Base-by-base conservation (phyloP, 2,113 vertebrate genomes). In the Antennarius striatus region DNA sequence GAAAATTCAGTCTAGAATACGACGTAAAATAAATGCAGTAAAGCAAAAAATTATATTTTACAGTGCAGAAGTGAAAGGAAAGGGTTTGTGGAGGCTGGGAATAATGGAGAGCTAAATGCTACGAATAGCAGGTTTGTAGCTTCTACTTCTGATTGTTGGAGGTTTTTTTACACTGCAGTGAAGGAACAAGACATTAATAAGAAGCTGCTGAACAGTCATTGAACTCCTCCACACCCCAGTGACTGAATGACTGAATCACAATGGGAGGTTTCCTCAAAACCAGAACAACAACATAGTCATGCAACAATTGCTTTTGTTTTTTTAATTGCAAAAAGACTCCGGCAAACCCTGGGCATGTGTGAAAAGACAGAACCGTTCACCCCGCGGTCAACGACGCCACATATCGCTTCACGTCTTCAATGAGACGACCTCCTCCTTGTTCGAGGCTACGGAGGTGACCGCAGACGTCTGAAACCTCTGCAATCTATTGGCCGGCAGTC, bases 151-250 rank as follows among this genome's bases (percentile, higher is more conserved):
- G 22, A 22, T 22, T 22, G 32, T 36, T 36, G 32, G 32, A 36
- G 5, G 2, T 36, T 36, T 36, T 7, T 36, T 36, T 36, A 5
- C 5, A 36, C 32, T 4, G 64, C 15, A 3, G 36, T 77, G 64
- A 65, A 78, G 61, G 68, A 79, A 71, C 52, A 45, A 48, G 40
- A 56, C 48, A 62, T 30, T 81, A 73, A 70, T 79, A 58, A 68
- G 59, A 61, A 76, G 68, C 59, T 84, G 58, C 73, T 75, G 16
- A 77, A 22, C 47, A 49, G 58, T 84, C 79, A 68, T 3, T 81
- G 86, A 85, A 80, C 80, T 62, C 77, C 39, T 82, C 83, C 86
- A 82, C 88, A 82, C 80, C 83, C 77, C 22, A 59, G 48, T 54
- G 72, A 73, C 50, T 52, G 30, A 82, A 68, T 54, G 72, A 73